phyloP scores from a whole-genome alignment of 1,140 invertebrate species.

The Bradynema listronoti region DNA sequence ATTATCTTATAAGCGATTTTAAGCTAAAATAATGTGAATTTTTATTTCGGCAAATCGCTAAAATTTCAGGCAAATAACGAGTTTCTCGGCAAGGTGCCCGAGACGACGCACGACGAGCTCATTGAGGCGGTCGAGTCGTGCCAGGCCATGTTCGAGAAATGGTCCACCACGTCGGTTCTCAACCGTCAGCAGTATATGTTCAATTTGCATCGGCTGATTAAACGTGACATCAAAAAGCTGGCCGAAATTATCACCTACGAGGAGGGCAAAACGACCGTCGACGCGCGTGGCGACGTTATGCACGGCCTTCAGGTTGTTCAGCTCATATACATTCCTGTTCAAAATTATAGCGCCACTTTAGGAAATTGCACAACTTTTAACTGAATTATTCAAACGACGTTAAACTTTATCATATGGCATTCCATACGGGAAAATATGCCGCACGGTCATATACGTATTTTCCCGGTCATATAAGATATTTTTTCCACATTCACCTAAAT shows the following conservation, averaged over 20 bases:
- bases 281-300: constrained; percentile 92
- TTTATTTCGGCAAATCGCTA: no score
- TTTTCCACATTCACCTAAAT: no score
- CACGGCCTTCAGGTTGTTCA: constrained; percentile 89
- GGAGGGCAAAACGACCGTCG: constrained; percentile 88
- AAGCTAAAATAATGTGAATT: no score
- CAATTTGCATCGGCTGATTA: constrained; percentile 73
- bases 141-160: constrained; percentile 71
- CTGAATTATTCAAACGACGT: no score
- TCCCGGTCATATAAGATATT: no score
- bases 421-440: no score
- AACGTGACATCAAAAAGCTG: constrained; percentile 68
- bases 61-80: no score
- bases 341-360: no score
- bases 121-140: constrained; percentile 75
- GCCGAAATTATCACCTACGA: constrained; percentile 83
- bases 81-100: constrained; percentile 75
- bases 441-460: no score
- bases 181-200: constrained; percentile 90
- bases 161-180: constrained; percentile 82
- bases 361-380: no score
- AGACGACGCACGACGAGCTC: constrained; percentile 80
- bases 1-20: no score
- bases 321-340: constrained; percentile 70
- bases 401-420: no score